Percentiles rank a stretch among this genome's conserved stretches.
Conservation (phyloP, 2,797 vertebrate species). For the Enteromius radiatus region DNA sequence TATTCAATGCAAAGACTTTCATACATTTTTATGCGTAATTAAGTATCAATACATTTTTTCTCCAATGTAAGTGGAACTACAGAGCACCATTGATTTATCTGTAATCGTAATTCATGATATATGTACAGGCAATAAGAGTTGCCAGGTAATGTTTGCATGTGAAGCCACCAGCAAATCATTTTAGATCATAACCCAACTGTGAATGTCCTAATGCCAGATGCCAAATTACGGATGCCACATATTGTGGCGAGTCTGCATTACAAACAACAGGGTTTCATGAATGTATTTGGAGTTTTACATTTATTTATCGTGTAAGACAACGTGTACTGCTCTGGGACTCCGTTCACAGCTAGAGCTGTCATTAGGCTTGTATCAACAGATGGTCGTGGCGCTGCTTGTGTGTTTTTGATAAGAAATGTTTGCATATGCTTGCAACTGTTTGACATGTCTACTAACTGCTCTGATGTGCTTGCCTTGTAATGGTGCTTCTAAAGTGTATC, state of each 20-base stretch:
- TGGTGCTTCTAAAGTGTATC: slow-evolving; percentile 39
- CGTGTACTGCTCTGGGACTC: slow-evolving; percentile 16
- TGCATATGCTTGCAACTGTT: slow-evolving; percentile 51
- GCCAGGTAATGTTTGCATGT: slow-evolving; percentile 60
- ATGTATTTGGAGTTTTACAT: slow-evolving; percentile 45
- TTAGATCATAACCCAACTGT: slow-evolving; percentile 40
- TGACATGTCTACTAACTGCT: slow-evolving; percentile 21
- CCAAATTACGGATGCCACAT: slow-evolving; percentile 30
- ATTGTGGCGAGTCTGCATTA: slow-evolving; percentile 41
- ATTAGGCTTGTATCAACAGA: slow-evolving; percentile 38
- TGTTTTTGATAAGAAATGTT: slow-evolving; percentile 53
- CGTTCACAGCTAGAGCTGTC: slow-evolving; percentile 33
- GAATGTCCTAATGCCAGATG: slow-evolving; percentile 59
- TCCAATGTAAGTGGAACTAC: neutral
- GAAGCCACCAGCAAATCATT: slow-evolving; percentile 50
- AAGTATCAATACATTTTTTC: neutral
- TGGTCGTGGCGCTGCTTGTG: slow-evolving; percentile 34
- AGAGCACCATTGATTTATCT: slow-evolving; percentile 15
- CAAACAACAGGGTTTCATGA: slow-evolving; percentile 40
- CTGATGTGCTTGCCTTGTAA: slow-evolving; percentile 30
- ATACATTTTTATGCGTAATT: neutral
- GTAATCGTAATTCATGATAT: slow-evolving; percentile 20
- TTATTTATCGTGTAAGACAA: slow-evolving; percentile 37
- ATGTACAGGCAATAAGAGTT: slow-evolving; percentile 37
- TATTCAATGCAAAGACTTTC: neutral